A percentile compares a stretch with the other conserved stretches of the same genome.
Evolutionary conservation across 2,888 invertebrate genomes (phyloP).

Genomic region (Platycheirus rosarum): DNA sequence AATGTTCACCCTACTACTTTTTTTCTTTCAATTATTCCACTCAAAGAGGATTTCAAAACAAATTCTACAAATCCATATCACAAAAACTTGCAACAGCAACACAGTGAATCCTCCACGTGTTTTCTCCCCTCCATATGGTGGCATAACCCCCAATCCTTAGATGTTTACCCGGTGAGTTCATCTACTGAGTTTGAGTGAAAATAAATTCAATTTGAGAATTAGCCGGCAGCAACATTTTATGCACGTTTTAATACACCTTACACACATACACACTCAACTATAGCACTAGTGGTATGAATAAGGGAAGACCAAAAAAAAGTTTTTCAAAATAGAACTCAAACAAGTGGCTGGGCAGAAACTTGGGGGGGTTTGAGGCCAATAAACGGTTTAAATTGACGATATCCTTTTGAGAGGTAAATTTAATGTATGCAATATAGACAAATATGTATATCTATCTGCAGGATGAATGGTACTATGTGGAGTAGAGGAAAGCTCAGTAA

Average conservation of each 20-base stretch:
- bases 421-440: slow-evolving; percentile 2
- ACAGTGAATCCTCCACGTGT: slow-evolving; percentile 35
- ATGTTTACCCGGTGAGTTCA: slow-evolving; percentile 49
- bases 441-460: not conserved
- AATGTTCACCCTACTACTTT: too few relatives aligned
- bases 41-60: not conserved
- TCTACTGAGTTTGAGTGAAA: slow-evolving; percentile 50
- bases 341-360: slow-evolving; percentile 17
- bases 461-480: not conserved
- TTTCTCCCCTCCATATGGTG: too few relatives aligned
- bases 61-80: not conserved
- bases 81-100: too few relatives aligned
- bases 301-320: slow-evolving; percentile 1
- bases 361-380: slow-evolving; percentile 55
- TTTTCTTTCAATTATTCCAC: not conserved
- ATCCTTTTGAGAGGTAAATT: slow-evolving; percentile 38
- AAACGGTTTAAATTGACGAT: slow-evolving; percentile 66
- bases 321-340: slow-evolving; percentile 14
- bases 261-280: not conserved
- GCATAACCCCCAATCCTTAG: too few relatives aligned
- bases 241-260: slow-evolving; percentile 10
- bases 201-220: slow-evolving; percentile 56
- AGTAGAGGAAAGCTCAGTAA: not conserved
- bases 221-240: slow-evolving; percentile 44
- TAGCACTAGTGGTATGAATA: not conserved